Base-by-base conservation (phyloP, 2,797 vertebrate genomes). In the Menidia menidia region DNA sequence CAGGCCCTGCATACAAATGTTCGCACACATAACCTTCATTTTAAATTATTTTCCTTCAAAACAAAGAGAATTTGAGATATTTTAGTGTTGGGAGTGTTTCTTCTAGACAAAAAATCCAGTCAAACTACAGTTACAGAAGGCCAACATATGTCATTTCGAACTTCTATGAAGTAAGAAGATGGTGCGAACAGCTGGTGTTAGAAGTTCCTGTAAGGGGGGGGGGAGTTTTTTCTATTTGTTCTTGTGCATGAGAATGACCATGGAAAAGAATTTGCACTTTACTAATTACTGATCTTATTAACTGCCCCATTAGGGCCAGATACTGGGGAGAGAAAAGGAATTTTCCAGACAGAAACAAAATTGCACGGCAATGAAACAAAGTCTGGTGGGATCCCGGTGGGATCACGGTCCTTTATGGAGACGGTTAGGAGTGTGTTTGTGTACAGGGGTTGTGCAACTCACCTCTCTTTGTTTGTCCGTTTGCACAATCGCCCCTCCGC, bases 401-500 rank as follows among this genome's bases (percentile, higher is more conserved):
- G 59, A 80, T 76, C 51, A 51, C 9, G 57, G 71, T 83, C 71
- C 31, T 80, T 75, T 61, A 61, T 30, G 33, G 51, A 83, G 62
- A 60, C 30, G 1, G 15, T 50, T 67, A 11, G 56, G 2, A 30
- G 33, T 41, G 56, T 76, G 67, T 69, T n/a, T 63, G 62, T 58
- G 41, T 73, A n/a, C 48, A 4, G 11, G 9, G 25, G 71, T 88
- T 86, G 78, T 63, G 86, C 75, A 85, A 84, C 68, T 71, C 54
- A 67, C 68, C 61, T 77, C 82, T 73, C 53, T 65, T 59, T 78
- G 74, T 89, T 87, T 86, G 81, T 75, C 53, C 68, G 51, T 87
- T 86, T 88, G 80, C 86, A 87, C 82, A 85, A 81, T 71, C 73
- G 51, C 58, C 39, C 72, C 47, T 48, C 74, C 55, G 35, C 71